These are phyloP conservation scores for Melanostoma scalare DNA, from an alignment of 2,888 invertebrate genomes.

Conservation along the genomic window DNA sequence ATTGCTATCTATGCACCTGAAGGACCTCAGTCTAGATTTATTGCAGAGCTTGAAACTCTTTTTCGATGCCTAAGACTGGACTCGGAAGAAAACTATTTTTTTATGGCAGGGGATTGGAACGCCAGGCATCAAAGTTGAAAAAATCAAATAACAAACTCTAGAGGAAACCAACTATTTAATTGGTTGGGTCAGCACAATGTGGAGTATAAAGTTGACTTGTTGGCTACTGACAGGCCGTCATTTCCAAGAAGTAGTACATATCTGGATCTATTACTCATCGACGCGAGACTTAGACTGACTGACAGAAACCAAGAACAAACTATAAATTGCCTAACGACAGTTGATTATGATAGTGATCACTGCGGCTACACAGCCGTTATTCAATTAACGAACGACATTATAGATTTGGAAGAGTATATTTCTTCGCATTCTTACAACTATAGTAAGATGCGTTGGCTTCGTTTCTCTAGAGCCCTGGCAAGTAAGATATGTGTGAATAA, in stretches of 20 bases:
- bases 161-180: neutral
- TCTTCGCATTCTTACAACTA: neutral
- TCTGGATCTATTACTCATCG: conserved; percentile 5
- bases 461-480: neutral
- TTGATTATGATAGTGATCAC: conserved; percentile 11
- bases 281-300: conserved; percentile 6
- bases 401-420: neutral
- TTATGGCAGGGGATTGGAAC: conserved; percentile 20
- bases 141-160: neutral
- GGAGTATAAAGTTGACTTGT: conserved; percentile 17
- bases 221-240: conserved; percentile 13
- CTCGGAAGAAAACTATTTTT: conserved; percentile 23
- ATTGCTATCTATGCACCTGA: conserved; percentile 17
- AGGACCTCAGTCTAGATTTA: neutral
- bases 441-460: conserved; percentile 1
- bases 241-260: neutral
- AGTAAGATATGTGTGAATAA: neutral
- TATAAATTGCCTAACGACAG: neutral
- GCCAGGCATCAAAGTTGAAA: conserved; percentile 12
- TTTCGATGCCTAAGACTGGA: conserved; percentile 16
- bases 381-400: neutral
- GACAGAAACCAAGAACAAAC: neutral
- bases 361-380: neutral
- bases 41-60: conserved; percentile 22
- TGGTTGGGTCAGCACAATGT: conserved; percentile 3